These are phyloP conservation scores for Scylla paramamosain DNA, from an alignment of 1,140 invertebrate species.

Conservation along the genomic window DNA sequence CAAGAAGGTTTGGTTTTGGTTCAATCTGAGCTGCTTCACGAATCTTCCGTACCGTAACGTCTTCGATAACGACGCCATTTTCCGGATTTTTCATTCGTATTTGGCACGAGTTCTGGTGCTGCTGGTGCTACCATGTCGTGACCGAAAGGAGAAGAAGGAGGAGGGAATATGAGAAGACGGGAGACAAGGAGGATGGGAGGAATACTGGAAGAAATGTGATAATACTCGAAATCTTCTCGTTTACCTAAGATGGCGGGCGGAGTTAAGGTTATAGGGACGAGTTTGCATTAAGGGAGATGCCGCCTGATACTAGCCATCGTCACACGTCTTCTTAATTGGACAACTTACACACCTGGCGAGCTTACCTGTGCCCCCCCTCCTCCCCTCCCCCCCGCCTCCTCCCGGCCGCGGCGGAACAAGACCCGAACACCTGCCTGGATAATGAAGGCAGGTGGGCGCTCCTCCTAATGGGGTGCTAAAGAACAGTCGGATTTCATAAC, in stretches of 20 bases:
- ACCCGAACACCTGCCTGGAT: not conserved
- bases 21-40: not conserved
- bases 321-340: slow-evolving; percentile 10
- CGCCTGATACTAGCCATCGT: not conserved
- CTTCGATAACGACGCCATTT: not conserved
- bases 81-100: not conserved
- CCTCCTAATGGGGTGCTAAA: not conserved
- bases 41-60: not conserved
- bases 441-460: not conserved
- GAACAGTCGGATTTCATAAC: slow-evolving; percentile 1
- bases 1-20: not conserved
- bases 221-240: slow-evolving; percentile 22
- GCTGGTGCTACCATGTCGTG: not conserved
- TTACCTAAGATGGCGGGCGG: not conserved
- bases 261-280: not conserved
- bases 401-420: not conserved
- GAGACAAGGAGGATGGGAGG: not conserved
- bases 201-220: not conserved
- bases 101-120: not conserved
- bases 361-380: not conserved
- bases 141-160: not conserved
- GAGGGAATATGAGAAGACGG: not conserved
- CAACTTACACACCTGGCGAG: slow-evolving; percentile 8
- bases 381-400: not conserved
- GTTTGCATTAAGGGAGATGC: not conserved